A percentile compares a stretch with the other conserved stretches of the same genome.
phyloP scores from a whole-genome alignment of 2,113 vertebrate genomes.

The Phodopus roborovskii region DNA sequence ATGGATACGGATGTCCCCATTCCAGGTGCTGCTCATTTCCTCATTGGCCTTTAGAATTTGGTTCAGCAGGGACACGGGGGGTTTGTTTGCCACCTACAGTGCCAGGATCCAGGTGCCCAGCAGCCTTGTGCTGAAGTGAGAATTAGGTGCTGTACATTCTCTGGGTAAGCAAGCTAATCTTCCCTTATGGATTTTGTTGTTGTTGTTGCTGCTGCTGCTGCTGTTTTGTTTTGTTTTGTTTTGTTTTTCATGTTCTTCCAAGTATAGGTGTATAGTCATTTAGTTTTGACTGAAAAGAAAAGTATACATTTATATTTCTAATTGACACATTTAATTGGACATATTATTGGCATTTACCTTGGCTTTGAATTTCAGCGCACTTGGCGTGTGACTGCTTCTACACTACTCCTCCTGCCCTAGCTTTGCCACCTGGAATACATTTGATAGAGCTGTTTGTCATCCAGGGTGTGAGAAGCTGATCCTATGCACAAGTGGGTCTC shows the following conservation, averaged over 20 bases:
- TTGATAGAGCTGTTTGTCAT: slow-evolving; percentile 27
- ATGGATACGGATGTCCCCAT: slow-evolving; percentile 59
- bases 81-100: slow-evolving; percentile 63
- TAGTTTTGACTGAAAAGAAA: not conserved
- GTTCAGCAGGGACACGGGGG: slow-evolving; percentile 47
- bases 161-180: not conserved
- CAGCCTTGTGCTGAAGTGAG: slow-evolving; percentile 20
- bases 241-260: not conserved
- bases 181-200: not conserved
- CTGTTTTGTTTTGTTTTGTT: not conserved
- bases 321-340: not conserved
- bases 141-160: slow-evolving; percentile 47
- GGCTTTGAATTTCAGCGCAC: no score
- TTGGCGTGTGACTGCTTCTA: not conserved
- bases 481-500: not conserved
- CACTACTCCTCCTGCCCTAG: not conserved
- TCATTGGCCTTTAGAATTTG: slow-evolving; percentile 77
- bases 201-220: not conserved
- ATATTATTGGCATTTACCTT: not conserved
- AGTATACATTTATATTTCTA: not conserved
- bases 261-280: slow-evolving; percentile 39
- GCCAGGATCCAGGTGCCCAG: slow-evolving; percentile 54
- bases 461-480: not conserved
- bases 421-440: slow-evolving; percentile 7
- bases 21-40: slow-evolving; percentile 71